phyloP scores from a whole-genome alignment of 1,140 invertebrate species.

The Drosophila repletoides region DNA sequence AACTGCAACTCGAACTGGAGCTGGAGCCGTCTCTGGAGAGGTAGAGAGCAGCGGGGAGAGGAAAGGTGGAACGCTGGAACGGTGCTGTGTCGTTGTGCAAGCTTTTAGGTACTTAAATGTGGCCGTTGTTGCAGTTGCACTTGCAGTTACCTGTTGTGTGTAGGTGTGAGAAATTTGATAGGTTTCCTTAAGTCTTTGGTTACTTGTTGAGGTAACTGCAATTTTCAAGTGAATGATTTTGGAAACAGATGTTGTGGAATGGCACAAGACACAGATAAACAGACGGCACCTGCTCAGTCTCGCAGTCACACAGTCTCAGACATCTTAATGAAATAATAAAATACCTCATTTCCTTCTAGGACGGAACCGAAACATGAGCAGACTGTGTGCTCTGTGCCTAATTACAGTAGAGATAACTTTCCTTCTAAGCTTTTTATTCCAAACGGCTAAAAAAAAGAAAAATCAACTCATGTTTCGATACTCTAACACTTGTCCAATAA shows the following conservation, averaged over 20 bases:
- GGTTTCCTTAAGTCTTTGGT: slow-evolving; percentile 27
- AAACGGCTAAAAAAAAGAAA: too few species aligned
- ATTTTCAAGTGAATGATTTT: slow-evolving; percentile 54
- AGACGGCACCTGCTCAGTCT: too few species aligned
- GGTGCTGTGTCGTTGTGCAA: slow-evolving; percentile 54
- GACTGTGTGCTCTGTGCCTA: too few species aligned
- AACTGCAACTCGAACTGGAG: slow-evolving; percentile 14
- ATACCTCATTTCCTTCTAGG: too few species aligned
- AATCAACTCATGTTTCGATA: too few species aligned
- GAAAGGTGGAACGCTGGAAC: background rate
- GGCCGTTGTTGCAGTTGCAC: slow-evolving; percentile 20
- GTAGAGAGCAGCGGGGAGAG: background rate
- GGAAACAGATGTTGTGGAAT: slow-evolving; percentile 2
- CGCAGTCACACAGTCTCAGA: background rate
- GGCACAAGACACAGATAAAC: background rate
- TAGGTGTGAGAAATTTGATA: slow-evolving; percentile 77
- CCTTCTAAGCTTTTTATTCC: too few species aligned
- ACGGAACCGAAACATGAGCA: too few species aligned
- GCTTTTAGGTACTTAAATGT: slow-evolving; percentile 65
- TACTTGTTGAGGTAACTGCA: slow-evolving; percentile 48
- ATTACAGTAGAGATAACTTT: too few species aligned
- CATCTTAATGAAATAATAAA: background rate
- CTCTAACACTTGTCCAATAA: too few species aligned
- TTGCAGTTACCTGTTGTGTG: slow-evolving; percentile 31
- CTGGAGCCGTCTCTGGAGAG: background rate